A percentile compares a stretch with the other conserved stretches of the same genome.
phyloP scores from a whole-genome alignment of 2,113 vertebrate genomes.

The Aptenodytes forsteri region DNA sequence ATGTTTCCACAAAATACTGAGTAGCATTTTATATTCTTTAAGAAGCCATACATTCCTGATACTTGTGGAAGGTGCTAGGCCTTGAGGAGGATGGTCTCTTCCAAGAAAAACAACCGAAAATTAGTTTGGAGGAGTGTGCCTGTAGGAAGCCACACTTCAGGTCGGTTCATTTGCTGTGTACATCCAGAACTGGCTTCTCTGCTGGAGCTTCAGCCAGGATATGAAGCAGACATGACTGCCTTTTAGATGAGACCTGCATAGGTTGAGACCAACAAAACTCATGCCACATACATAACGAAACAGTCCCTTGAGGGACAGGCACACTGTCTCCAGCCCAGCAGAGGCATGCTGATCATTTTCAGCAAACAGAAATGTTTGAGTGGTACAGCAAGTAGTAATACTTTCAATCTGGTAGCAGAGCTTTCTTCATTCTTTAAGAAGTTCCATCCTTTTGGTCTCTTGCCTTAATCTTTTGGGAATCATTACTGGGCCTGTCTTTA shows the following conservation, averaged over 20 bases:
- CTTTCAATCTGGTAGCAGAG: not conserved
- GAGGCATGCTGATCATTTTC: not conserved
- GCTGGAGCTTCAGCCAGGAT: not conserved
- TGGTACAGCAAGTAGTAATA: not conserved
- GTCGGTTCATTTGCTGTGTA: not conserved
- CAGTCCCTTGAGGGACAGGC: not conserved
- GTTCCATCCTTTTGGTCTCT: not conserved
- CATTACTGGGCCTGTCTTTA: not conserved
- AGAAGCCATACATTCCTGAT: not conserved
- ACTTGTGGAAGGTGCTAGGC: not conserved
- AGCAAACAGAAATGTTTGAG: not conserved
- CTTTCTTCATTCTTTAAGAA: not conserved
- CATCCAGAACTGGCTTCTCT: not conserved
- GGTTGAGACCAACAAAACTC: not conserved
- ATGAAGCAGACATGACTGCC: not conserved
- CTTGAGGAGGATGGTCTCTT: not conserved
- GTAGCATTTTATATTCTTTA: not conserved
- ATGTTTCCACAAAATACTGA: not conserved
- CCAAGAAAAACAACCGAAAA: not conserved
- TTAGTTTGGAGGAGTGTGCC: not conserved
- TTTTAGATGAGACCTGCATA: not conserved
- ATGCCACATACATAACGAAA: not conserved
- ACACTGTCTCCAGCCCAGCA: not conserved
- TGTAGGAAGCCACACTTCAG: not conserved
- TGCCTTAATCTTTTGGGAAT: not conserved